A percentile compares a stretch with the other conserved stretches of the same genome.
phyloP scores from a whole-genome alignment of 2,888 invertebrate species.

The Diabrotica balteata region DNA sequence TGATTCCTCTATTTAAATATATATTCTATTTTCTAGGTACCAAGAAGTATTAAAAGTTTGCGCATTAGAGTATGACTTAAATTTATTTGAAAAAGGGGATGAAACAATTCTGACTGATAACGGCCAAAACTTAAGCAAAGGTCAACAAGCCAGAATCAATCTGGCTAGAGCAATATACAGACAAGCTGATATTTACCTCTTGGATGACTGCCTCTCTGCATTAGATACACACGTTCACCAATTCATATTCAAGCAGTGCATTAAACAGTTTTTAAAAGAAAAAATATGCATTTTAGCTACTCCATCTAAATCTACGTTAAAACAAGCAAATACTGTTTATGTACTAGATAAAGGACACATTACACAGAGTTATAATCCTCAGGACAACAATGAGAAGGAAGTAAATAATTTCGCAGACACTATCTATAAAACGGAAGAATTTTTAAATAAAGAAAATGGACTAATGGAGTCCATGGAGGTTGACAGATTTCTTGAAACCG shows the following conservation, averaged over 20 bases:
- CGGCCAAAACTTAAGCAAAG: constrained; percentile 75
- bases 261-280: constrained; percentile 67
- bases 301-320: constrained; percentile 70
- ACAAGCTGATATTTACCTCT: constrained; percentile 80
- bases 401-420: constrained; percentile 63
- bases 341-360: constrained; percentile 60
- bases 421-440: constrained; percentile 33
- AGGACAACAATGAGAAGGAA: constrained; percentile 73
- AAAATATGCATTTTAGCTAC: constrained; percentile 78
- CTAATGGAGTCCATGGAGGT: constrained; percentile 31
- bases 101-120: constrained; percentile 80
- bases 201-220: constrained; percentile 88
- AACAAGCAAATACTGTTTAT: constrained; percentile 56
- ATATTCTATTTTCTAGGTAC: constrained; percentile 29
- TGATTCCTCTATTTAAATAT: too few relatives aligned
- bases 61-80: constrained; percentile 74
- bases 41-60: constrained; percentile 65
- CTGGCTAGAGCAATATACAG: constrained; percentile 84
- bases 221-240: constrained; percentile 88
- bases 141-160: constrained; percentile 86
- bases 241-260: constrained; percentile 82
- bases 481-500: constrained; percentile 40
- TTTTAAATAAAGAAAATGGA: constrained; percentile 54
- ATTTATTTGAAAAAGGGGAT: constrained; percentile 77
- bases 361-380: constrained; percentile 68